phyloP scores from a whole-genome alignment of 2,888 invertebrate genomes.

The Acholoe squamosa region DNA sequence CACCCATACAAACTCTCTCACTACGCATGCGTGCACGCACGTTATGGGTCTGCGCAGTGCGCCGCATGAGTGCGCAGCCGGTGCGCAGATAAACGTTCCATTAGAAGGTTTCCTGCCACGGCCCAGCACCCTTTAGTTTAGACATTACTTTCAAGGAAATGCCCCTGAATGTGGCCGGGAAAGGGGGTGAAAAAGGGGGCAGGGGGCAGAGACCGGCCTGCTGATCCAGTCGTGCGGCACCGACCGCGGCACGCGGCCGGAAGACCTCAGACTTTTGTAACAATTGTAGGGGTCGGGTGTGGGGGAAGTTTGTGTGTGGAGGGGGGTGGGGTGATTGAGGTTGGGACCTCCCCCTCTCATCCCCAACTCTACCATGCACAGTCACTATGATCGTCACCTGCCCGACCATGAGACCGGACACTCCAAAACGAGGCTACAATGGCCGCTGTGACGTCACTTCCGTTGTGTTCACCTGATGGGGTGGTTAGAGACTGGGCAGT shows the following conservation, averaged over 20 bases:
- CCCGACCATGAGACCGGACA: neutral
- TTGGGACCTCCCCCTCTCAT: neutral
- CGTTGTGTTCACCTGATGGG: slow-evolving; percentile 47
- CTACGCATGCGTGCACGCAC: neutral
- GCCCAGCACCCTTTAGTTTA: neutral
- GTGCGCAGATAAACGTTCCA: slow-evolving; percentile 17
- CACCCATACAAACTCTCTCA: neutral
- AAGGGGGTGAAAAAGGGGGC: too few relatives aligned
- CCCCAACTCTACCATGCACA: neutral
- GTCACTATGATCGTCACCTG: neutral
- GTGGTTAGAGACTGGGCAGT: slow-evolving; percentile 13
- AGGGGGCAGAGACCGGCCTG: neutral
- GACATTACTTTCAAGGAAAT: slow-evolving; percentile 43
- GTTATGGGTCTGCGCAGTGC: neutral
- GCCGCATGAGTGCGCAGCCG: neutral
- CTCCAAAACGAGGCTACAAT: slow-evolving; percentile 28
- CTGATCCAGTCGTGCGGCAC: slow-evolving; percentile 32
- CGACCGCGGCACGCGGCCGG: slow-evolving; percentile 23
- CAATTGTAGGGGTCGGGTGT: neutral
- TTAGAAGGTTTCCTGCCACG: slow-evolving; percentile 19
- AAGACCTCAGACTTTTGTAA: neutral
- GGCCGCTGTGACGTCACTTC: slow-evolving; percentile 45
- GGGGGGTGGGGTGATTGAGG: neutral
- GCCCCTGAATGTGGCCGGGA: neutral
- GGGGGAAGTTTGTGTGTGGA: neutral